Conservation (phyloP, 2,113 vertebrate species). For the Hylia prasina region DNA sequence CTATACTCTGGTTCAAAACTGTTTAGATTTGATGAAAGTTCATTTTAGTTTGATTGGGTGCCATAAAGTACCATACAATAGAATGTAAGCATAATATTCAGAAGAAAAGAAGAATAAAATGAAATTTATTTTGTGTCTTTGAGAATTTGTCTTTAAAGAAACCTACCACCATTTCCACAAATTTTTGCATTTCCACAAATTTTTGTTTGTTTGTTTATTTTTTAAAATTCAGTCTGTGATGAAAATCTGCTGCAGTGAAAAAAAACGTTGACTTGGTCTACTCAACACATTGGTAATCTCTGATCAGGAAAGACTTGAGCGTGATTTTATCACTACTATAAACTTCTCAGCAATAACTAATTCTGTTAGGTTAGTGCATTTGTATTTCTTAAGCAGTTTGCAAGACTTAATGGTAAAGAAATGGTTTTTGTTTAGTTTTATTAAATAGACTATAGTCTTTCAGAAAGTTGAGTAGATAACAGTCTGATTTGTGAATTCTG, state of each 20-base stretch:
- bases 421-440: neutral
- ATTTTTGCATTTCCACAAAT: neutral
- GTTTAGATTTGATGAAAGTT: neutral
- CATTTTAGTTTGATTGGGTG: neutral
- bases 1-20: neutral
- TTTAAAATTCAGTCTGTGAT: neutral
- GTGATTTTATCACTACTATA: neutral
- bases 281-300: neutral
- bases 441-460: neutral
- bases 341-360: neutral
- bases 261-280: neutral
- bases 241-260: neutral
- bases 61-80: neutral
- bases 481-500: neutral
- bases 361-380: neutral
- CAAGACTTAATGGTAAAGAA: neutral
- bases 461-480: neutral
- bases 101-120: neutral
- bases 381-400: neutral
- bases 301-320: neutral
- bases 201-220: too few species aligned
- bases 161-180: neutral
- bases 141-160: neutral
- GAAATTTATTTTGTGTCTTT: fast-evolving
- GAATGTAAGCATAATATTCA: neutral